A percentile compares a stretch with the other conserved stretches of the same genome.
These are phyloP conservation scores for Lycorma delicatula DNA, from an alignment of 1,140 invertebrate species.

Conservation along the genomic window DNA sequence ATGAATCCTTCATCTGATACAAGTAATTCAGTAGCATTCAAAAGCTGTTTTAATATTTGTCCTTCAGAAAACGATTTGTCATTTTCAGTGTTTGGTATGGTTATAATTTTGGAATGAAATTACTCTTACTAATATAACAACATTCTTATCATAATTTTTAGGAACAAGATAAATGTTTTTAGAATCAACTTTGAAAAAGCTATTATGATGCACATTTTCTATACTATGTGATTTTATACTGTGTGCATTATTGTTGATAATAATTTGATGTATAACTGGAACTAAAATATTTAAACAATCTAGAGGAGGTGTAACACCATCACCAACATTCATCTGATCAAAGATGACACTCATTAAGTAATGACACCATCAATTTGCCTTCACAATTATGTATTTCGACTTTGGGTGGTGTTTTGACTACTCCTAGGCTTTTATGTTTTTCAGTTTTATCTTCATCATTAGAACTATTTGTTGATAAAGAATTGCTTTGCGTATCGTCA, in stretches of 20 bases:
- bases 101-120: slow-evolving; percentile 24
- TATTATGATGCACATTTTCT: neutral
- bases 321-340: slow-evolving; percentile 3
- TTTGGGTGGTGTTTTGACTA: slow-evolving; percentile 39
- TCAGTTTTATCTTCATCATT: slow-evolving; percentile 36
- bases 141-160: slow-evolving; percentile 14
- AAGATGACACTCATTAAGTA: slow-evolving; percentile 40
- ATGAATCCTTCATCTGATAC: slow-evolving; percentile 16
- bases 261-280: slow-evolving; percentile 24
- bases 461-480: slow-evolving; percentile 44
- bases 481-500: slow-evolving; percentile 52
- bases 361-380: slow-evolving; percentile 52
- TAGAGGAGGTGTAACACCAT: neutral
- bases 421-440: slow-evolving; percentile 28
- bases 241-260: slow-evolving; percentile 8
- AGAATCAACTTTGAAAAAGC: neutral
- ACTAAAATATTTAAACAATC: slow-evolving; percentile 23
- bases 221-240: neutral
- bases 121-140: neutral
- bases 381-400: slow-evolving; percentile 56
- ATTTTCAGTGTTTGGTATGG: slow-evolving; percentile 19
- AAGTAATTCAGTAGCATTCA: slow-evolving; percentile 26
- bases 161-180: slow-evolving; percentile 23
- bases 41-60: slow-evolving; percentile 27
- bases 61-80: slow-evolving; percentile 15